Base-by-base conservation (phyloP, 2,797 vertebrate genomes). In the Mormyrus proboscirostris region DNA sequence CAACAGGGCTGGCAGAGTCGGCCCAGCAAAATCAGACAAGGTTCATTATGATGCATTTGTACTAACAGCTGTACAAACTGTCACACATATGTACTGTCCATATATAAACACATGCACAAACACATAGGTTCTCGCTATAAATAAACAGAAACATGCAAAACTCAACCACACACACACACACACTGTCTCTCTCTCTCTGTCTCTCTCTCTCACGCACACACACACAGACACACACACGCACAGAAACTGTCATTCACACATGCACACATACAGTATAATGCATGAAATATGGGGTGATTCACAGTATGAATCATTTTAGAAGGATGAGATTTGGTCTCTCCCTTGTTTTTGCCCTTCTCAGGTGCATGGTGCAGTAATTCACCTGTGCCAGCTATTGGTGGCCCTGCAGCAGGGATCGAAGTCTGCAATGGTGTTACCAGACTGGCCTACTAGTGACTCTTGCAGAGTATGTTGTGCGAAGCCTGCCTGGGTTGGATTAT, bases 241-340 rank as follows among this genome's bases (percentile, higher is more conserved):
- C 55, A 88, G 6, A 33, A 86, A 88, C 55, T 47, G 50, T 59
- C 79, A 83, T 55, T 22, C n/a, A 57, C 82, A 86, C 41, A 44
- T 53, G n/a, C 88, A 50, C 83, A 69, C 82, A 50, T 49, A 29
- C 29, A 29, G 29, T 29, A 85, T 41, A 57, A 88, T 7, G 12
- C 62, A 88, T 69, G 84, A 86, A 86, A 86, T 86, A 51, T 29
- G 50, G 50, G 84, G 38, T 86, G 84, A 86, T 29, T 86, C 84
- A 86, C 49, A 22, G n/a, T 16, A 86, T 86, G 50, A 86, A 53
- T 55, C 84, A 86, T 55, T 86, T 38, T 50, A 86, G 12, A 8
- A 86, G 16, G 49, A 86, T 51, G 50, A 29, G 22, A 33, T 86
- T 50, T 16, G 25, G 49, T 55, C 25, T 55, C 51, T 7, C 49